A percentile compares a stretch with the other conserved stretches of the same genome.
phyloP scores from a whole-genome alignment of 1,140 invertebrate species.

The Oedothorax gibbosus region DNA sequence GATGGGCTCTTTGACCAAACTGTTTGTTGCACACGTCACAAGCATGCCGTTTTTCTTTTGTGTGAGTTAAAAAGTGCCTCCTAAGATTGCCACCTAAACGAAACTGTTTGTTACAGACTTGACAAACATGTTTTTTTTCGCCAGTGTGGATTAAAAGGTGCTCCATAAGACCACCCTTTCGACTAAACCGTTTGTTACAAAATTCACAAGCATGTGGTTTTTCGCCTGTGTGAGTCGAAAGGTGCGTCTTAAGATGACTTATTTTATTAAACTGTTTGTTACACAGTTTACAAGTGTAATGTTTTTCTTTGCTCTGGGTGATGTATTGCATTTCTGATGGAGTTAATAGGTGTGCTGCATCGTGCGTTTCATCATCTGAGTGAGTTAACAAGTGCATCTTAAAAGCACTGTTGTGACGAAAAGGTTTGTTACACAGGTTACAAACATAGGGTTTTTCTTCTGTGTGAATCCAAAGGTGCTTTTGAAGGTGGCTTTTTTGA shows the following conservation, averaged over 20 bases:
- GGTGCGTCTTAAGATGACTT: background rate
- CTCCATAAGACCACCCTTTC: background rate
- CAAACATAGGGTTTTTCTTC: slow-evolving; percentile 5
- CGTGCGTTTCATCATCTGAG: background rate
- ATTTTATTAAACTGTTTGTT: background rate
- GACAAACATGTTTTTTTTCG: background rate
- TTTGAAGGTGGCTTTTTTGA: background rate
- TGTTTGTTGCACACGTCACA: background rate
- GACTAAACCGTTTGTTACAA: background rate
- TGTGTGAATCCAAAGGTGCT: background rate
- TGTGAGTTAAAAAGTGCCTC: background rate
- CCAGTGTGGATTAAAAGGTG: background rate
- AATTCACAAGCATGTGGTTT: slow-evolving; percentile 16
- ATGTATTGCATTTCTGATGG: too few species aligned
- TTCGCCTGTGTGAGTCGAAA: background rate
- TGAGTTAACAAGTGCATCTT: background rate
- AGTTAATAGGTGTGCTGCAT: too few species aligned
- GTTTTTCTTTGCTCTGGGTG: background rate
- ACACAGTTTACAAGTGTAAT: background rate
- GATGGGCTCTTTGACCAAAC: background rate
- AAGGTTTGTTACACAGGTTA: background rate
- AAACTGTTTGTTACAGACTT: background rate
- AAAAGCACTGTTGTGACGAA: background rate
- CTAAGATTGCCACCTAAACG: background rate
- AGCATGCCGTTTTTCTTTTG: background rate